These are phyloP conservation scores for Tapirus terrestris DNA, from an alignment of 2,113 vertebrate genomes.

Conservation along the genomic window DNA sequence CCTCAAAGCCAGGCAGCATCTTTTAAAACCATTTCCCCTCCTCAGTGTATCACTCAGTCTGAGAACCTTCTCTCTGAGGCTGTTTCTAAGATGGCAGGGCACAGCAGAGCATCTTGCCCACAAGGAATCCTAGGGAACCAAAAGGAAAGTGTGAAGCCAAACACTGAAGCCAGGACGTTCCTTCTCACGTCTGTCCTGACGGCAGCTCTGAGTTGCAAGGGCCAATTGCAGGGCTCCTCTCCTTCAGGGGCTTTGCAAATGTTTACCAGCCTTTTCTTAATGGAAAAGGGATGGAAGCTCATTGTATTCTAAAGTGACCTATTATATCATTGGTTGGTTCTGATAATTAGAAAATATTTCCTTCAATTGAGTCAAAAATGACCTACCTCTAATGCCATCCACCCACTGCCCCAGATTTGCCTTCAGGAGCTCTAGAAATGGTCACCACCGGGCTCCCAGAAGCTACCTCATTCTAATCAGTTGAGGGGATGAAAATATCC, in stretches of 20 bases:
- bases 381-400: neutral
- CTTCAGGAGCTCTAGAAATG: conserved; percentile 7
- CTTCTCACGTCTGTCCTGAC: neutral
- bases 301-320: neutral
- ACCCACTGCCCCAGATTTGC: conserved; percentile 22
- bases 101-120: neutral
- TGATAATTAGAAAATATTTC: neutral
- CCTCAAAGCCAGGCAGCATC: neutral
- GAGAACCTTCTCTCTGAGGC: neutral
- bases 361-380: neutral
- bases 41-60: neutral
- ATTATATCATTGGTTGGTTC: neutral
- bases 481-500: neutral
- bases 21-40: neutral
- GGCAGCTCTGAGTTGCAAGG: neutral
- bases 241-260: neutral
- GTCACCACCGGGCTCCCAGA: neutral
- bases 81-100: neutral
- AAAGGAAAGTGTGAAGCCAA: neutral
- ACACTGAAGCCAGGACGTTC: too few species aligned
- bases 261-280: neutral
- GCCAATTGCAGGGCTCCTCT: neutral
- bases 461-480: neutral
- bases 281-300: neutral
- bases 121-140: neutral